Base-by-base conservation (phyloP, 2,888 invertebrate species). In the Orchestes rusci region DNA sequence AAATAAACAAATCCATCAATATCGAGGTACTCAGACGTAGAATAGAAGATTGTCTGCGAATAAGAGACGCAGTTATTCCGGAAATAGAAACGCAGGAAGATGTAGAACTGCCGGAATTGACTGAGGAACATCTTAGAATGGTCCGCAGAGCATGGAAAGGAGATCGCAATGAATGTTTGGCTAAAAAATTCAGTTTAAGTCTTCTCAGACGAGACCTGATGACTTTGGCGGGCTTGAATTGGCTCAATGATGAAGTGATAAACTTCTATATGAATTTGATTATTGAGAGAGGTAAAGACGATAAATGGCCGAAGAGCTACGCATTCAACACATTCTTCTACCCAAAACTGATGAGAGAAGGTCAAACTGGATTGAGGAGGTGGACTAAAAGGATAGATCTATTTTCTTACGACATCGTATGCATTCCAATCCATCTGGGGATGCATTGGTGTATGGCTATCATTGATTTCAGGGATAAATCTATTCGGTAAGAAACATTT, bases 301-400 rank as follows among this genome's bases (percentile, higher is more conserved):
- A 76, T 0, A 76, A 78, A 32, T 73, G 79, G 59, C 86, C 88
- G 0, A 77, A 75, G 53, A 83, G 88, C 1, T 86, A 95, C 60
- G 84, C 88, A 0, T 88, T 94, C 71, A 96, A 92, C 63, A 97
- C 97, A 0, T 97, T 97, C 71, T 97, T 97, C 68, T 91, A 92
- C 62, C 84, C 88, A 1, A 89, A 89, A 62, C 71, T 96, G 28
- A 66, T 82, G 56, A 79, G 80, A 51, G 76, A 77, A 42, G 96
- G 96, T 0, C 85, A 93, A 56, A 65, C 76, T 1, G 82, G 83
- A 1, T 75, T 97, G 0, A 79, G 82, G 49, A 73, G 96, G 40
- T 97, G 97, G 96, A 97, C 96, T 0, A 78, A 86, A 45, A 88
- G 84, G 71, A 79, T 88, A 1, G 90, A 94, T 64, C 75, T 97